Evolutionary conservation across 2,113 vertebrate genomes (phyloP).

Genomic region (Callithrix jacchus): DNA sequence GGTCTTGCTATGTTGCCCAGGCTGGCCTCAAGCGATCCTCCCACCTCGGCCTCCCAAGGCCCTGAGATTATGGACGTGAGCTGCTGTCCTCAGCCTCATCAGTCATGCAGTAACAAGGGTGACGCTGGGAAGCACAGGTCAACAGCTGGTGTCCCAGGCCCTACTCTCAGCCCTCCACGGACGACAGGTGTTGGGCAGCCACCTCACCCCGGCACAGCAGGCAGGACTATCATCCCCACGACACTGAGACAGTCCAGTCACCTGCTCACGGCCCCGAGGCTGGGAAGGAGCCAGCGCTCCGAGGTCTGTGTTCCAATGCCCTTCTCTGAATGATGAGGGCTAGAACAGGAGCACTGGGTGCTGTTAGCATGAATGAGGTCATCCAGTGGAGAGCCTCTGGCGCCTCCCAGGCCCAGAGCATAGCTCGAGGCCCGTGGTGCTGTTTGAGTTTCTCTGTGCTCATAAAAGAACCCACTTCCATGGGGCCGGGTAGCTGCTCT

Average conservation of each 20-base stretch:
- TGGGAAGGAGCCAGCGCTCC: rapidly evolving
- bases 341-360: background rate
- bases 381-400: rapidly evolving
- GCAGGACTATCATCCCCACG: rapidly evolving
- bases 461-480: rapidly evolving
- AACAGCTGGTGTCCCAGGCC: background rate
- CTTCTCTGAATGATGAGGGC: background rate
- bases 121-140: rapidly evolving
- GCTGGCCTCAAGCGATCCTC: no score
- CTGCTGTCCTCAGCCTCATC: background rate
- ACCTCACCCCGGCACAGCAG: rapidly evolving
- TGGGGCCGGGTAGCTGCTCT: rapidly evolving
- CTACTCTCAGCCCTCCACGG: rapidly evolving
- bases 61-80: no score
- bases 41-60: no score
- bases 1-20: no score
- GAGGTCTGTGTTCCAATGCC: background rate
- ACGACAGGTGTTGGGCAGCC: rapidly evolving
- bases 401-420: rapidly evolving
- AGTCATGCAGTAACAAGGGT: background rate
- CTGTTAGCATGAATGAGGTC: rapidly evolving
- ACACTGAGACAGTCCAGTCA: background rate
- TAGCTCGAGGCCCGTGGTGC: rapidly evolving
- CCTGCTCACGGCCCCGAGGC: background rate
- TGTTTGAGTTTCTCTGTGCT: background rate